phyloP scores from a whole-genome alignment of 2,888 invertebrate genomes.

The Scrobipalpa atriplicella region DNA sequence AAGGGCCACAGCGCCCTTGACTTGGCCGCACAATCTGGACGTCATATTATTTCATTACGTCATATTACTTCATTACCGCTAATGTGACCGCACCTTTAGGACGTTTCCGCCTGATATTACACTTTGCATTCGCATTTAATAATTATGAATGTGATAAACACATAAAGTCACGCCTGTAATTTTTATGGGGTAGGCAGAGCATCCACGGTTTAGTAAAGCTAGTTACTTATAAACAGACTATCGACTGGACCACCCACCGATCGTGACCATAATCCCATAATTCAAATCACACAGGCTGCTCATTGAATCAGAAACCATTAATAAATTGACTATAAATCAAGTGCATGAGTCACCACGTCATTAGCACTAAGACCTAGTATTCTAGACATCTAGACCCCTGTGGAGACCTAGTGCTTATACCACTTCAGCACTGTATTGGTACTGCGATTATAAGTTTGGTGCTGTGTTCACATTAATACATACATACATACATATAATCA shows the following conservation, averaged over 20 bases:
- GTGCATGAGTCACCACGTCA: not conserved
- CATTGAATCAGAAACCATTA: conserved; percentile 12
- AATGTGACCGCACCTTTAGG: conserved; percentile 26
- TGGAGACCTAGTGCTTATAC: not conserved
- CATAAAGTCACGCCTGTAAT: too few relatives aligned
- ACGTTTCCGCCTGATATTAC: not conserved
- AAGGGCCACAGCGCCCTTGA: conserved; percentile 15
- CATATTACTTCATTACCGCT: conserved; percentile 36
- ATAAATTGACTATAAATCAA: conserved; percentile 9
- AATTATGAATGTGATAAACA: too few relatives aligned
- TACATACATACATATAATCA: too few relatives aligned
- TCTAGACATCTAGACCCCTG: conserved; percentile 9
- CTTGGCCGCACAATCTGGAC: conserved; percentile 4
- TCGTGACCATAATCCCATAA: not conserved
- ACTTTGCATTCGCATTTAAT: not conserved
- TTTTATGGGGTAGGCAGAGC: too few relatives aligned
- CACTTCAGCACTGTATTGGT: too few relatives aligned
- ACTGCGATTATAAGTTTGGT: not conserved
- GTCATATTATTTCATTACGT: conserved; percentile 36
- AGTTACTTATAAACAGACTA: not conserved
- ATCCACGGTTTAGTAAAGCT: too few relatives aligned
- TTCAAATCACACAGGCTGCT: conserved; percentile 3
- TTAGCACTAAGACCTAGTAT: not conserved
- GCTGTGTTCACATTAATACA: too few relatives aligned
- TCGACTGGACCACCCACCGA: not conserved